phyloP scores from a whole-genome alignment of 2,888 invertebrate species.

The Mylabris sibirica region DNA sequence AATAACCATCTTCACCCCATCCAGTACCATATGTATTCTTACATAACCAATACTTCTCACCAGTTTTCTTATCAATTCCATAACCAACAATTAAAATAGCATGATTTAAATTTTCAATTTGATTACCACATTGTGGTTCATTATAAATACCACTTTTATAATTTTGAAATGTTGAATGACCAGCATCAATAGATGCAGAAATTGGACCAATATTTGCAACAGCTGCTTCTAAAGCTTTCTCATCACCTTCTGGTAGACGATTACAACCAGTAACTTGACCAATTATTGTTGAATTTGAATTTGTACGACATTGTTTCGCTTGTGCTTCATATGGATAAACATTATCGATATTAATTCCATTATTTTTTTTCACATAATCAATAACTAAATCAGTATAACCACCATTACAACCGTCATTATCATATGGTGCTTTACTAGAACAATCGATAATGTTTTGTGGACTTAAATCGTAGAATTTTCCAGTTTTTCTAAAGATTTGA shows the following conservation, averaged over 20 bases:
- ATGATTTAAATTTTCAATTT: conserved; percentile 76
- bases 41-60: conserved; percentile 71
- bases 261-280: conserved; percentile 65
- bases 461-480: conserved; percentile 62
- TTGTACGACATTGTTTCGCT: background rate
- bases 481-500: conserved; percentile 62
- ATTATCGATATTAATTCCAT: conserved; percentile 64
- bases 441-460: conserved; percentile 67
- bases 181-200: conserved; percentile 89
- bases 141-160: conserved; percentile 83
- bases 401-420: conserved; percentile 64
- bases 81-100: conserved; percentile 84
- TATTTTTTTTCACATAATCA: conserved; percentile 59
- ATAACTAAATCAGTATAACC: conserved; percentile 63
- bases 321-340: conserved; percentile 62
- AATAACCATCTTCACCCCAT: conserved; percentile 56
- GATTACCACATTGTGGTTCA: conserved; percentile 73
- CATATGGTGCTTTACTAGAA: conserved; percentile 54
- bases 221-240: conserved; percentile 76
- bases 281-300: background rate
- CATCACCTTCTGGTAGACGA: conserved; percentile 77
- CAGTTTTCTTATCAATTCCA: conserved; percentile 71
- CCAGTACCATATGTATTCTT: conserved; percentile 72
- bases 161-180: conserved; percentile 84
- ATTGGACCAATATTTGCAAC: conserved; percentile 87